Percentiles rank a stretch among this genome's conserved stretches.
These are phyloP conservation scores for Dorcus hopei DNA, from an alignment of 2,888 invertebrate species.

Conservation along the genomic window DNA sequence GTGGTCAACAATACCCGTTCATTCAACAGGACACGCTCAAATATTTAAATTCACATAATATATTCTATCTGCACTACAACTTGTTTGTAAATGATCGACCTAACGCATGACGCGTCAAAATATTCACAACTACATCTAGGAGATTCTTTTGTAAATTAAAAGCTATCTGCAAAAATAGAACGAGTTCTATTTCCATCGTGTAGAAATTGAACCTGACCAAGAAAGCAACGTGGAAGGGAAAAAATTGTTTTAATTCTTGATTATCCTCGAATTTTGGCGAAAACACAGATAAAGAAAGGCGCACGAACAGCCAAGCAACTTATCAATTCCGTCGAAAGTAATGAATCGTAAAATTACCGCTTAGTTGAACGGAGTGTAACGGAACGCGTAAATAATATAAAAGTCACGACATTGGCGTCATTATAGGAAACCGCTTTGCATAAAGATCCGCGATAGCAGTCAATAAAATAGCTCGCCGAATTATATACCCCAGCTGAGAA, in stretches of 20 bases:
- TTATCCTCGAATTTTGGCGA: no score
- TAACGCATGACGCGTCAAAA: no score
- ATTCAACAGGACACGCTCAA: slow-evolving; percentile 16
- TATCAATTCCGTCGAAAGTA: slow-evolving; percentile 47
- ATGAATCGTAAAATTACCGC: slow-evolving; percentile 51
- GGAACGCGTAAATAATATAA: slow-evolving; percentile 49
- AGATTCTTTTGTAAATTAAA: no score
- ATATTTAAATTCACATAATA: no score
- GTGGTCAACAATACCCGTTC: slow-evolving; percentile 39
- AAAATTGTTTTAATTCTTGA: no score
- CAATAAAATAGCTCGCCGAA: slow-evolving; percentile 38
- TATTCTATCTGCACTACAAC: no score
- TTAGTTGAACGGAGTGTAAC: slow-evolving; percentile 38
- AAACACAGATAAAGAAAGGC: slow-evolving; percentile 12
- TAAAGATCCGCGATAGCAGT: slow-evolving; percentile 46
- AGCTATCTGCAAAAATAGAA: no score
- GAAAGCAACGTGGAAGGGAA: no score
- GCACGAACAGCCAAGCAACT: slow-evolving; percentile 36
- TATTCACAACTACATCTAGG: no score
- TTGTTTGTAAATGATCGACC: no score
- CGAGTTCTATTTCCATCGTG: no score
- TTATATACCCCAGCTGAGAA: slow-evolving; percentile 36
- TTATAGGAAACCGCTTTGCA: slow-evolving; percentile 51
- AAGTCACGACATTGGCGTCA: slow-evolving; percentile 45
- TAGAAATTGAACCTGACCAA: no score